phyloP scores from a whole-genome alignment of 2,888 invertebrate species.

The Odontothrips loti region DNA sequence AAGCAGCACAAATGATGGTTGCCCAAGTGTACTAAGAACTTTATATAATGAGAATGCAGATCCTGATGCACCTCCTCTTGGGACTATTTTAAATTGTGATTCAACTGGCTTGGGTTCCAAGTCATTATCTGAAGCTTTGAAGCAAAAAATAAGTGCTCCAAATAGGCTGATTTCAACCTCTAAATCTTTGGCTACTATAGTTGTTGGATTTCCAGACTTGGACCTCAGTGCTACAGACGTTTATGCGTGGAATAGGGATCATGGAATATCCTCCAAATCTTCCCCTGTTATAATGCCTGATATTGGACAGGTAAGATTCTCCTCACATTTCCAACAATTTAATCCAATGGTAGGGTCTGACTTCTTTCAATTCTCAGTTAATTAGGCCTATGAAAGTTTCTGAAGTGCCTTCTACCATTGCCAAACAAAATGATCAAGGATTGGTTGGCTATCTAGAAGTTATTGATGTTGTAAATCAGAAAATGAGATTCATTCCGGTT shows the following conservation, averaged over 20 bases:
- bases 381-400: constrained; percentile 41
- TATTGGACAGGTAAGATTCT: constrained; percentile 42
- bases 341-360: neutral
- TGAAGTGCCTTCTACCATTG: constrained; percentile 38
- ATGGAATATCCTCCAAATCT: constrained; percentile 36
- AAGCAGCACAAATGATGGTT: neutral
- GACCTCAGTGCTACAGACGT: constrained; percentile 45
- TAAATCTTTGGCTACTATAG: constrained; percentile 47
- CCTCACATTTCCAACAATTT: neutral
- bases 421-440: constrained; percentile 36
- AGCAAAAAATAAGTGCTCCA: constrained; percentile 48
- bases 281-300: constrained; percentile 41
- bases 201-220: constrained; percentile 52
- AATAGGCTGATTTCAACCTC: constrained; percentile 49
- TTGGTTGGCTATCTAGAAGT: constrained; percentile 51
- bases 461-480: constrained; percentile 50
- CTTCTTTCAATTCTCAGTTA: constrained; percentile 35
- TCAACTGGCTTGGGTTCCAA: constrained; percentile 6
- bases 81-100: neutral
- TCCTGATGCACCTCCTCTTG: neutral
- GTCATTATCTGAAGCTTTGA: constrained; percentile 46
- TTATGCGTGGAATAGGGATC: constrained; percentile 45
- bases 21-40: neutral
- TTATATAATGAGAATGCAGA: neutral
- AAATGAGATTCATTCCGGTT: constrained; percentile 53